A percentile compares a stretch with the other conserved stretches of the same genome.
These are phyloP conservation scores for Odontesthes bonariensis DNA, from an alignment of 2,113 vertebrate species.

Conservation along the genomic window DNA sequence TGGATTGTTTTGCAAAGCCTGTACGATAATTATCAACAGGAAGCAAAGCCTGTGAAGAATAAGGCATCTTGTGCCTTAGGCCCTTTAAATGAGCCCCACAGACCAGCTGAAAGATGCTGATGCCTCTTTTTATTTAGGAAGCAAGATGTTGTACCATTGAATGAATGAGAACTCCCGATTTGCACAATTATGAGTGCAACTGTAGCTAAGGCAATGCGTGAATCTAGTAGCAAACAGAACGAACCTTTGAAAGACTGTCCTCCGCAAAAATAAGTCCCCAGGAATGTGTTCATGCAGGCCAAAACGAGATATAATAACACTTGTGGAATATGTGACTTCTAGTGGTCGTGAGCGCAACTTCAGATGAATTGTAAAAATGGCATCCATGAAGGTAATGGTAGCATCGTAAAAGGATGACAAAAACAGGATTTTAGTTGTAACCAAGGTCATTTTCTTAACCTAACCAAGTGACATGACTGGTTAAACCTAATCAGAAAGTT, in stretches of 20 bases:
- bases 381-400: too few species aligned
- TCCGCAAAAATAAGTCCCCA: too few species aligned
- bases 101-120: slow-evolving; percentile 69
- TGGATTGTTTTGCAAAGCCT: slow-evolving; percentile 59
- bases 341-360: too few species aligned
- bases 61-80: slow-evolving; percentile 49
- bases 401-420: too few species aligned
- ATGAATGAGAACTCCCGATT: slow-evolving; percentile 32
- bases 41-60: slow-evolving; percentile 55
- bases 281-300: too few species aligned
- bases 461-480: too few species aligned
- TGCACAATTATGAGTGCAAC: slow-evolving; percentile 35
- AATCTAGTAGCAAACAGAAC: slow-evolving; percentile 17
- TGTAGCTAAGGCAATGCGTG: slow-evolving; percentile 6
- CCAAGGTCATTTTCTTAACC: too few species aligned
- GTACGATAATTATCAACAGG: slow-evolving; percentile 64
- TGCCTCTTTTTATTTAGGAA: slow-evolving; percentile 55
- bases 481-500: too few species aligned
- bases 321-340: too few species aligned
- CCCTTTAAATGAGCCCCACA: slow-evolving; percentile 64
- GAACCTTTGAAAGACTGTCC: background rate
- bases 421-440: too few species aligned
- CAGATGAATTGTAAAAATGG: too few species aligned
- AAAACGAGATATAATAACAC: too few species aligned
- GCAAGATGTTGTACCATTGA: slow-evolving; percentile 52